These are phyloP conservation scores for Polydrusus pterygomalis DNA, from an alignment of 2,888 invertebrate species.

Conservation along the genomic window DNA sequence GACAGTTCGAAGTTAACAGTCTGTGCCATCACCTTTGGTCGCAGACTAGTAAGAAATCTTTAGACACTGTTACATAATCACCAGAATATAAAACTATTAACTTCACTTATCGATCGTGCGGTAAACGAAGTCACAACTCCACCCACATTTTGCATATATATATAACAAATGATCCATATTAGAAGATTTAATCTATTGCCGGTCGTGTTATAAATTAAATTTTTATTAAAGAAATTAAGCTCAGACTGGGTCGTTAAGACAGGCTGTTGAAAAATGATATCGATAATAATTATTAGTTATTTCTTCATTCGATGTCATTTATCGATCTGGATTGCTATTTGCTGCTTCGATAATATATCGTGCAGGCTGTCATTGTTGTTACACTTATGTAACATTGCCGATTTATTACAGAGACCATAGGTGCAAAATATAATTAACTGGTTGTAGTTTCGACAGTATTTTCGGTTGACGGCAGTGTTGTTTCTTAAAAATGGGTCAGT, in stretches of 20 bases:
- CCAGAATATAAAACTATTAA: not conserved
- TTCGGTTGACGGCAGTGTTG: not conserved
- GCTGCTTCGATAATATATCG: conserved; percentile 32
- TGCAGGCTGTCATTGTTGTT: conserved; percentile 32
- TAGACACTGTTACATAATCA: not conserved
- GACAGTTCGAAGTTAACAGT: too few relatives aligned
- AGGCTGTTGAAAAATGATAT: conserved; percentile 34
- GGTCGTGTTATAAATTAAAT: conserved; percentile 52
- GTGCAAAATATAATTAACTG: conserved; percentile 25
- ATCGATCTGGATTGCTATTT: conserved; percentile 33
- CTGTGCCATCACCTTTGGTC: too few relatives aligned
- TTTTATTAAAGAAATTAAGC: conserved; percentile 42
- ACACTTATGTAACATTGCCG: conserved; percentile 29
- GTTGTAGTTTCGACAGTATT: not conserved
- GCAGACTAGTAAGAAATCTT: too few relatives aligned
- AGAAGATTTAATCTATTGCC: conserved; percentile 50
- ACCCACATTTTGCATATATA: conserved; percentile 49
- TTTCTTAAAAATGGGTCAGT: conserved; percentile 10
- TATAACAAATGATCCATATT: conserved; percentile 43
- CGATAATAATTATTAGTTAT: conserved; percentile 44
- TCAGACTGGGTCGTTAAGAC: conserved; percentile 34
- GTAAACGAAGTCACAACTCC: conserved; percentile 43
- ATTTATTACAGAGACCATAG: conserved; percentile 32
- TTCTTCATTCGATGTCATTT: conserved; percentile 46
- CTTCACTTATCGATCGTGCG: not conserved